phyloP scores from a whole-genome alignment of 2,888 invertebrate genomes.

The Andrena hattorfiana region DNA sequence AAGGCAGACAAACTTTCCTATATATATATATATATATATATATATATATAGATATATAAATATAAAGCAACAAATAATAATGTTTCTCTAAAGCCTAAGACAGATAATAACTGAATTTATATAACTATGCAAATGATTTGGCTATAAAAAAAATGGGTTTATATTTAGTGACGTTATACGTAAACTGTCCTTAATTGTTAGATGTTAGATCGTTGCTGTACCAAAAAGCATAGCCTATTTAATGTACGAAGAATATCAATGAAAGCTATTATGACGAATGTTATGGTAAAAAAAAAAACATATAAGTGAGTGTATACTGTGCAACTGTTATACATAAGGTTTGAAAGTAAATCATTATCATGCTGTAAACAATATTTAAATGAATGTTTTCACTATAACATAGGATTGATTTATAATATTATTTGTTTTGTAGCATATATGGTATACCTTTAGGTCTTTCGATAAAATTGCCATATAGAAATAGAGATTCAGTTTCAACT shows the following conservation, averaged over 20 bases:
- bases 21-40: constrained; percentile 38
- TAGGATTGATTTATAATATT: constrained; percentile 42
- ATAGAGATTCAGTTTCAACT: constrained; percentile 9
- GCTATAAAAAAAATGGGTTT: constrained; percentile 65
- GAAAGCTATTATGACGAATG: constrained; percentile 67
- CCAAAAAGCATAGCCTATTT: constrained; percentile 71
- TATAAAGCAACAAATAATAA: constrained; percentile 50
- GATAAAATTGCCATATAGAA: background rate
- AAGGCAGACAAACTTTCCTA: constrained; percentile 59
- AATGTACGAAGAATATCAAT: constrained; percentile 63
- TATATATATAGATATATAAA: constrained; percentile 44
- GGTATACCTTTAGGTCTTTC: background rate
- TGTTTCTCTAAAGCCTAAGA: constrained; percentile 56
- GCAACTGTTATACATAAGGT: constrained; percentile 66
- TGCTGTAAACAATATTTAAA: constrained; percentile 52
- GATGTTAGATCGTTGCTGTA: constrained; percentile 75
- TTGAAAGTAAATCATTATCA: constrained; percentile 64
- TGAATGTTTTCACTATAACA: constrained; percentile 57
- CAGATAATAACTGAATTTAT: constrained; percentile 62
- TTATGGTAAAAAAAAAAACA: constrained; percentile 60
- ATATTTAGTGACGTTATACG: constrained; percentile 68
- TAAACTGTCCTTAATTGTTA: constrained; percentile 74
- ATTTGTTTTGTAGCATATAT: constrained; percentile 33
- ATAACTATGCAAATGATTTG: constrained; percentile 60
- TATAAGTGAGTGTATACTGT: constrained; percentile 68